phyloP scores from a whole-genome alignment of 2,888 invertebrate species.

The Muschampia plurimacula region DNA sequence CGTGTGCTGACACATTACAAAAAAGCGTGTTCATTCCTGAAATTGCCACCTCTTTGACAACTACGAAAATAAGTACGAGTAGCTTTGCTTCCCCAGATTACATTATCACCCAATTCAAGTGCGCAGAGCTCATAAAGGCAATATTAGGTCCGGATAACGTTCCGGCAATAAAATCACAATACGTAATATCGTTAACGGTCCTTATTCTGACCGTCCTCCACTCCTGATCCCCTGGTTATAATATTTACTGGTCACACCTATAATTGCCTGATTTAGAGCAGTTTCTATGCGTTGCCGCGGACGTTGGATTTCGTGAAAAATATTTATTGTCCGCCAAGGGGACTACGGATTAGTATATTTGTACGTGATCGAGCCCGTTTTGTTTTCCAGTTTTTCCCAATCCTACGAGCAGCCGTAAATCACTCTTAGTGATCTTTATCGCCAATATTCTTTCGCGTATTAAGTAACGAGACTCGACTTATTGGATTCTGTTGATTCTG shows the following conservation, averaged over 20 bases:
- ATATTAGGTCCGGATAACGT: conserved; percentile 37
- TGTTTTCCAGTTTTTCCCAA: conserved; percentile 43
- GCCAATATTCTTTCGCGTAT: conserved; percentile 35
- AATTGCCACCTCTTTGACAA: not conserved
- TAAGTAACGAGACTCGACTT: conserved; percentile 40
- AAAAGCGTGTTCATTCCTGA: not conserved
- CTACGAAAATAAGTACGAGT: not conserved
- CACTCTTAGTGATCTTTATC: conserved; percentile 41
- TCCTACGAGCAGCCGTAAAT: conserved; percentile 43
- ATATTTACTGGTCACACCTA: conserved; percentile 80
- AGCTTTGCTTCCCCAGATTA: not conserved
- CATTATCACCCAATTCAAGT: conserved; percentile 24
- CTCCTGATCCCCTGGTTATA: conserved; percentile 75
- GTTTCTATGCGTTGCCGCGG: conserved; percentile 79
- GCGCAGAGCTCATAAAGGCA: conserved; percentile 32
- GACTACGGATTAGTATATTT: conserved; percentile 78
- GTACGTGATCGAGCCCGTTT: conserved; percentile 68
- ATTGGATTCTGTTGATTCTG: conserved; percentile 13
- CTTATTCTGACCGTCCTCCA: conserved; percentile 41
- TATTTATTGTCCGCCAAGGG: conserved; percentile 77
- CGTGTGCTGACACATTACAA: not conserved
- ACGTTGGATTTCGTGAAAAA: conserved; percentile 79
- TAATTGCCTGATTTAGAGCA: conserved; percentile 83
- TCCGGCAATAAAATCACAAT: conserved; percentile 42
- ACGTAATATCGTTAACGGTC: conserved; percentile 46